Conservation (phyloP, 1,140 invertebrate genomes). For the Triops cancriformis region DNA sequence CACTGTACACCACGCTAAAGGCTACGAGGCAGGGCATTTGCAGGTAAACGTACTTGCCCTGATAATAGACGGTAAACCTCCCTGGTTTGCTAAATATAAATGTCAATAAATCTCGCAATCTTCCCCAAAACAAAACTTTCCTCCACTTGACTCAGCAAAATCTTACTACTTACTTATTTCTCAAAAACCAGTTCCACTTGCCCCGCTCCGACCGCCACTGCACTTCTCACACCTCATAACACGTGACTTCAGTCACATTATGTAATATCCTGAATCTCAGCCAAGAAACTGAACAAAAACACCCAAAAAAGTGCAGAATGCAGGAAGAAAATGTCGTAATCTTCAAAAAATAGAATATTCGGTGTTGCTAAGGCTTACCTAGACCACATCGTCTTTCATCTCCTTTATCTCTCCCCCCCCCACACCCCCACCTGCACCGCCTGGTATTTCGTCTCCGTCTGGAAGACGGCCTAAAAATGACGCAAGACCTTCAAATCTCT, state of each 20-base stretch:
- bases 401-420: neutral
- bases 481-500: neutral
- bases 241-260: neutral
- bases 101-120: too few species aligned
- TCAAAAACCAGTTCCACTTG: neutral
- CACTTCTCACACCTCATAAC: neutral
- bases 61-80: too few species aligned
- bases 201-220: neutral
- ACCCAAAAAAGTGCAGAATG: neutral
- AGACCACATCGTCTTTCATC: neutral
- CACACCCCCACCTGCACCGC: neutral
- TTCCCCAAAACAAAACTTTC: too few species aligned
- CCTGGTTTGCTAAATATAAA: too few species aligned
- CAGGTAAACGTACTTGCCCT: too few species aligned
- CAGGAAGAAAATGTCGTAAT: neutral
- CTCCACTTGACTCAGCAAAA: too few species aligned
- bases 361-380: constrained; percentile 1
- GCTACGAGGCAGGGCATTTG: too few species aligned
- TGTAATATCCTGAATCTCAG: neutral
- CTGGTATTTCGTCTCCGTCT: neutral
- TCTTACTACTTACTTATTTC: neutral
- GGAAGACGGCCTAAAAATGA: neutral
- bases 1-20: neutral
- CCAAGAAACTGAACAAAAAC: neutral
- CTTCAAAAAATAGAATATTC: neutral